Evolutionary conservation across 2,797 vertebrate species (phyloP), one percentile per base, ranked within the genome.

Genomic region (Melanotaenia maccullochi): DNA sequence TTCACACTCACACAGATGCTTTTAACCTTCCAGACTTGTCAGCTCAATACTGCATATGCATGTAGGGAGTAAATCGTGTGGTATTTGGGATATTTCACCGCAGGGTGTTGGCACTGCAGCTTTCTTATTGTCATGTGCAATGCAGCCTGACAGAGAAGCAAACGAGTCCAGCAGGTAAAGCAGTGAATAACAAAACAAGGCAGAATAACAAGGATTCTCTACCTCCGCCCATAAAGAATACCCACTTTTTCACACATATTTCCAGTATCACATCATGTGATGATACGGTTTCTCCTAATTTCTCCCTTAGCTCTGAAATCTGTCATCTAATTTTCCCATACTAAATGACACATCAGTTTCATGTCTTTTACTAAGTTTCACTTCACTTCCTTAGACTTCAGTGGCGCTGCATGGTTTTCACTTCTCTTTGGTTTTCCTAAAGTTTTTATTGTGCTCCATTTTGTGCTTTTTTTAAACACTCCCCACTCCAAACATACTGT

Each of bases 111-210:
- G 68, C 32, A 2, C 24, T 0, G 52, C 57, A 32, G 0, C 33
- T 60, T 57, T 66, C 44, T 85, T 85, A 73, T 84, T 78, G 61
- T 90, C 28, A 28, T 0, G 44, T 62, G 35, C 58, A 33, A 68
- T 76, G 86, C 64, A 1, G 73, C 44, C 20, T 42, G 61, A 76
- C 73, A 42, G 75, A 68, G 70, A 54, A 56, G 52, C 44, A 77
- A 90, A 92, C 88, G 0, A 67, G 92, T 87, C 70, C 12, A 69
- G 82, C 91, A 85, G 84, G 91, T 84, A 77, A 70, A 68, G 76
- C 4, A 5, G 44, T 3, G 18, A 77, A 86, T 81, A 78, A 42
- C 73, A 47, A 28, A 58, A 67, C 3, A 64, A 76, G 11, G 52
- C 4, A 65, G 75, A 58, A 65, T n/a, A 73, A 82, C 79, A 84